Conservation (phyloP, 2,113 vertebrate species). For the Athene noctua region DNA sequence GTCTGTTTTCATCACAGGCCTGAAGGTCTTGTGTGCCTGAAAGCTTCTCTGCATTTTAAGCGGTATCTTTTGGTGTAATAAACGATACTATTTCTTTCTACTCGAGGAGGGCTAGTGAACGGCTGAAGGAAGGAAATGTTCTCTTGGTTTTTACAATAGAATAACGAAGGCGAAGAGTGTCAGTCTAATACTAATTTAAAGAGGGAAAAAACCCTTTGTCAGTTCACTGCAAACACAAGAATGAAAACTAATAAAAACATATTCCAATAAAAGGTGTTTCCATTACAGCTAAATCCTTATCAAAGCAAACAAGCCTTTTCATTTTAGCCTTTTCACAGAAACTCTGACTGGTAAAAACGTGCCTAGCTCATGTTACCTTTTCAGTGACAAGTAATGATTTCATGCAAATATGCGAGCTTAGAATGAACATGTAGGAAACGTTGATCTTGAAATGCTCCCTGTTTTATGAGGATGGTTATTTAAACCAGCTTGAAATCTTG, state of each 20-base stretch:
- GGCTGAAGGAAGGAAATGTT: background rate
- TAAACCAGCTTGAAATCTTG: background rate
- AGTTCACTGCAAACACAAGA: conserved; percentile 21
- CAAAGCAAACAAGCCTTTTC: conserved; percentile 49
- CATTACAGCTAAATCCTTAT: conserved; percentile 40
- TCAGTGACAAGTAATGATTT: conserved; percentile 23
- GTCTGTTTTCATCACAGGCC: background rate
- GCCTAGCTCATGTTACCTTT: background rate
- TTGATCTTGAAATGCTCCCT: background rate
- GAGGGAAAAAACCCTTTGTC: conserved; percentile 14
- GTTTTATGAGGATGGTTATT: background rate
- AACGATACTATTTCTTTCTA: background rate
- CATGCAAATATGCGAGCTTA: conserved; percentile 14
- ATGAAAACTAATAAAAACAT: conserved; percentile 51
- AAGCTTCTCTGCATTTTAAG: background rate
- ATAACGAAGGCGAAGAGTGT: background rate
- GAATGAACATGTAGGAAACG: background rate
- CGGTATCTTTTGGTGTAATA: background rate
- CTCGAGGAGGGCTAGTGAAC: background rate
- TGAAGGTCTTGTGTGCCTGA: background rate
- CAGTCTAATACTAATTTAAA: background rate
- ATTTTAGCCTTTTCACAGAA: conserved; percentile 27
- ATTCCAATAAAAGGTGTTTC: conserved; percentile 37
- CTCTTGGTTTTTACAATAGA: background rate
- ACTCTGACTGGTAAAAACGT: background rate